Percentiles rank a stretch among this genome's conserved stretches.
Evolutionary conservation across 2,888 invertebrate genomes (phyloP).

Genomic region (Oligia strigilis): DNA sequence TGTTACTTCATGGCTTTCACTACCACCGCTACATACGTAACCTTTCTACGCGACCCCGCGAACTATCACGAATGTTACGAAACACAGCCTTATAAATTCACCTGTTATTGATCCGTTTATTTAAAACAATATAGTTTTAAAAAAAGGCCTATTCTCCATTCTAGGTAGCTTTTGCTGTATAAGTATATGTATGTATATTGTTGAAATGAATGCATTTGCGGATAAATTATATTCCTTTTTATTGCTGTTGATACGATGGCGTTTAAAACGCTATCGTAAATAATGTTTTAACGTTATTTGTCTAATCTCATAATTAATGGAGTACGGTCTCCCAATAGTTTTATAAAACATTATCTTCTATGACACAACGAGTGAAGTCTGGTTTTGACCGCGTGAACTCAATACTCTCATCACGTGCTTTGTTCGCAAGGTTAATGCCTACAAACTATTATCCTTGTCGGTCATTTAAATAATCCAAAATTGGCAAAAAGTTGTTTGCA

Average conservation of each 20-base stretch:
- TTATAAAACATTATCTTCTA: constrained; percentile 6
- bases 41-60: constrained; percentile 83
- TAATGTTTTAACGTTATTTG: background rate
- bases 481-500: constrained; percentile 49
- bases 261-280: background rate
- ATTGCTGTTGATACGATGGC: background rate
- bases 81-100: constrained; percentile 61
- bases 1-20: constrained; percentile 80
- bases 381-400: constrained; percentile 59
- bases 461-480: constrained; percentile 37
- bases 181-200: background rate
- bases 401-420: constrained; percentile 54
- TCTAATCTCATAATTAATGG: background rate
- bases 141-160: background rate
- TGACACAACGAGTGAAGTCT: constrained; percentile 32
- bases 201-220: background rate
- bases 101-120: constrained; percentile 52
- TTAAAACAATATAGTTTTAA: background rate
- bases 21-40: constrained; percentile 73
- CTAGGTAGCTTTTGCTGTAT: background rate
- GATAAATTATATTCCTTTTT: background rate
- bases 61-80: constrained; percentile 79
- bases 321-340: background rate
- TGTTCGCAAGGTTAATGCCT: constrained; percentile 34
- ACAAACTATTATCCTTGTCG: constrained; percentile 52